phyloP scores from a whole-genome alignment of 1,140 invertebrate species.

The Dreissena rostriformis region DNA sequence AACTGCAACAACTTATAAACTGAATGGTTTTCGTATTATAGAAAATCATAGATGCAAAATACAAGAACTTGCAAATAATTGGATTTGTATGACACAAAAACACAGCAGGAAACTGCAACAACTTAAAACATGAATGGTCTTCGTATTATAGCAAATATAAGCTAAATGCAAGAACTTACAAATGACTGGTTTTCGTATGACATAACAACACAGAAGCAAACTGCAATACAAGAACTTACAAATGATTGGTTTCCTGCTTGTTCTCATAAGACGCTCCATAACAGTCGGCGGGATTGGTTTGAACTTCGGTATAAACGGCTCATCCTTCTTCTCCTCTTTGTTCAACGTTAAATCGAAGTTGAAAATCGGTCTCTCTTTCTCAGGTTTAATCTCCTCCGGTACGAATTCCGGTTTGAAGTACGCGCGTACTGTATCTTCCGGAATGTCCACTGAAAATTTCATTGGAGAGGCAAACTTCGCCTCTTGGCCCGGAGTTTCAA shows the following conservation, averaged over 20 bases:
- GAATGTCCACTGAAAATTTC: constrained; percentile 65
- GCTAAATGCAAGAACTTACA: too few relatives aligned
- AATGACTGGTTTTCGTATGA: too few relatives aligned
- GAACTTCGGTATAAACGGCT: constrained; percentile 56
- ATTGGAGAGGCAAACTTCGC: constrained; percentile 63
- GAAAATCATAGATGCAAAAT: too few relatives aligned
- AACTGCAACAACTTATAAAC: too few relatives aligned
- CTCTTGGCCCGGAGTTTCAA: constrained; percentile 59
- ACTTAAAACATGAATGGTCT: too few relatives aligned
- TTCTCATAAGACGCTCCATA: constrained; percentile 67
- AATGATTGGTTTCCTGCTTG: constrained; percentile 65
- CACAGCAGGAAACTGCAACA: too few relatives aligned
- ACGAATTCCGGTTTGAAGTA: constrained; percentile 71
- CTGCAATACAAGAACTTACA: constrained; percentile 59
- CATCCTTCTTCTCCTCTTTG: constrained; percentile 56
- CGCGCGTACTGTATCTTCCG: constrained; percentile 66
- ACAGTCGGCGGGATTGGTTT: constrained; percentile 61
- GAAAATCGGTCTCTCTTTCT: constrained; percentile 65
- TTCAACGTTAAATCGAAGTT: constrained; percentile 56
- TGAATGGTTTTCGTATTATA: too few relatives aligned
- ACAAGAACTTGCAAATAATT: too few relatives aligned
- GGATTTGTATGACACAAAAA: too few relatives aligned
- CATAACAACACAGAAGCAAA: too few relatives aligned
- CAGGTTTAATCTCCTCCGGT: constrained; percentile 69
- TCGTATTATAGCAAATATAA: too few relatives aligned